A percentile compares a stretch with the other conserved stretches of the same genome.
These are phyloP conservation scores for Cotesia typhae DNA, from an alignment of 1,140 invertebrate species.

Conservation along the genomic window DNA sequence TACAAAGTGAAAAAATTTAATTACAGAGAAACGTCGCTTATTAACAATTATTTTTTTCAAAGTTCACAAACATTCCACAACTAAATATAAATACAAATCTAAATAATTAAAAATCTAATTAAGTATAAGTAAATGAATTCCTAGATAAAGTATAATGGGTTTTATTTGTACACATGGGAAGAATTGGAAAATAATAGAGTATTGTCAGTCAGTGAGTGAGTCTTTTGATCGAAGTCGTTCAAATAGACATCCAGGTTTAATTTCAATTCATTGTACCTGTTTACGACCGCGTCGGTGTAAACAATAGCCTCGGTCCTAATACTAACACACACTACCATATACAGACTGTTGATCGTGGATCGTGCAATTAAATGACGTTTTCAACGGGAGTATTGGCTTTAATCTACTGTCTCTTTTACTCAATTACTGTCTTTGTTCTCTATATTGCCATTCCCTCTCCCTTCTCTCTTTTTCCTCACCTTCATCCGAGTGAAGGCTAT, in stretches of 20 bases:
- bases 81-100: background rate
- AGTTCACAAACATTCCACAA: background rate
- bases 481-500: too few relatives aligned
- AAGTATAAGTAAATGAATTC: too few relatives aligned
- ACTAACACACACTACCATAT: slow-evolving; percentile 10
- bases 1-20: too few relatives aligned
- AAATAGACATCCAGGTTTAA: slow-evolving; percentile 34
- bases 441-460: too few relatives aligned
- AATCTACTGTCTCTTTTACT: too few relatives aligned
- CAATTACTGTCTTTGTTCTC: background rate
- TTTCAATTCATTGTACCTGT: slow-evolving; percentile 44
- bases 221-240: background rate
- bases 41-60: too few relatives aligned
- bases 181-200: too few relatives aligned
- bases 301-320: slow-evolving; percentile 34
- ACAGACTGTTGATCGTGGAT: slow-evolving; percentile 33
- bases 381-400: slow-evolving; percentile 22
- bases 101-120: too few relatives aligned
- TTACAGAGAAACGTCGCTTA: too few relatives aligned
- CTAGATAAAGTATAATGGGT: too few relatives aligned
- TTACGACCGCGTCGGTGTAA: slow-evolving; percentile 42
- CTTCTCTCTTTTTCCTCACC: too few relatives aligned
- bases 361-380: slow-evolving; percentile 43
- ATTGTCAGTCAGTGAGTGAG: background rate
- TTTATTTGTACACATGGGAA: too few relatives aligned